Evolutionary conservation across 2,888 invertebrate genomes (phyloP).

Genomic region (Ptychoptera albimana): DNA sequence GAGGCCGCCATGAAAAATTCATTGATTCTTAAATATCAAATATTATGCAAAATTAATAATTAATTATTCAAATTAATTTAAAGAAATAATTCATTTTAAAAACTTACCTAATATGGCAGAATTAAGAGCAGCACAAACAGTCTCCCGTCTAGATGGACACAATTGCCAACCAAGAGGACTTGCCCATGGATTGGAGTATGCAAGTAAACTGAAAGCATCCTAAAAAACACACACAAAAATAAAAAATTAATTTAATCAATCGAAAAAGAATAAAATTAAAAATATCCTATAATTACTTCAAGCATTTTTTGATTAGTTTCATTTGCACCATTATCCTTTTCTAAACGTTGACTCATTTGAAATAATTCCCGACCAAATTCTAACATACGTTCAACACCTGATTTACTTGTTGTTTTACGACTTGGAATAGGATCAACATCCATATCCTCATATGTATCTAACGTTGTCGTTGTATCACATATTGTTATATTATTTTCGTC

Average conservation of each 20-base stretch:
- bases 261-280: slow-evolving; percentile 1
- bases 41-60: not conserved
- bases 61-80: not conserved
- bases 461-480: slow-evolving; percentile 32
- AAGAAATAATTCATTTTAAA: not conserved
- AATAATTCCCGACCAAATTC: slow-evolving; percentile 89
- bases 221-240: slow-evolving; percentile 25
- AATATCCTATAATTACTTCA: slow-evolving; percentile 51
- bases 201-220: slow-evolving; percentile 95
- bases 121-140: slow-evolving; percentile 89
- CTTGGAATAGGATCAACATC: slow-evolving; percentile 32
- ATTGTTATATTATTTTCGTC: slow-evolving; percentile 21
- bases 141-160: slow-evolving; percentile 85
- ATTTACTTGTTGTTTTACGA: slow-evolving; percentile 22
- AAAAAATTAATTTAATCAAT: not conserved
- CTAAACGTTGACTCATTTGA: slow-evolving; percentile 72
- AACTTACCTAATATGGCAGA: slow-evolving; percentile 86
- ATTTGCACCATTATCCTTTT: slow-evolving; percentile 66
- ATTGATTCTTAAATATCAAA: slow-evolving; percentile 56
- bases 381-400: slow-evolving; percentile 81
- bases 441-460: slow-evolving; percentile 54
- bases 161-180: slow-evolving; percentile 94
- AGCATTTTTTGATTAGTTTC: slow-evolving; percentile 76
- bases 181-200: slow-evolving; percentile 95
- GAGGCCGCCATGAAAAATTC: slow-evolving; percentile 79